A percentile compares a stretch with the other conserved stretches of the same genome.
Evolutionary conservation across 2,113 vertebrate species (phyloP).

Genomic region (Alethe castanea): DNA sequence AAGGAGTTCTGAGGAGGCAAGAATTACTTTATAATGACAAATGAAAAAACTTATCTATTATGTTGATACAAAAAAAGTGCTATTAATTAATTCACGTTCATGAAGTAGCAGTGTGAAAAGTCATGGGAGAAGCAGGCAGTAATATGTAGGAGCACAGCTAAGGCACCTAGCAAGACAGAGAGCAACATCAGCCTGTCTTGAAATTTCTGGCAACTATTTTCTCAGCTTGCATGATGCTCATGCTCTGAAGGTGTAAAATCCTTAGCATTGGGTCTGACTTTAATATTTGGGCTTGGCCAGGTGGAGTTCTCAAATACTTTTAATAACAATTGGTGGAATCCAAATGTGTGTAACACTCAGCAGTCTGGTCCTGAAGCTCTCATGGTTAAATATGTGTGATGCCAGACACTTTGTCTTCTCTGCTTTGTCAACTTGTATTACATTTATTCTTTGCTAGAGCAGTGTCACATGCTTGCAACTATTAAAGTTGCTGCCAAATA

Average conservation of each 20-base stretch:
- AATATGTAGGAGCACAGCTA: background rate
- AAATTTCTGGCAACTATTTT: background rate
- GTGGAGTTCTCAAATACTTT: background rate
- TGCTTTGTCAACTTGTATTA: background rate
- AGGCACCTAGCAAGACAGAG: background rate
- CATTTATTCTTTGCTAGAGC: background rate
- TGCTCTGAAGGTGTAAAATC: background rate
- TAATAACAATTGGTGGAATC: background rate
- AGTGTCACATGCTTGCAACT: background rate
- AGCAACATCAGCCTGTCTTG: background rate
- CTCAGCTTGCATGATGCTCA: background rate
- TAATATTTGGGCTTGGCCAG: background rate
- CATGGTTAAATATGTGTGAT: background rate
- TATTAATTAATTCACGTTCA: background rate
- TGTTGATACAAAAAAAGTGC: fast-evolving
- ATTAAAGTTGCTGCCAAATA: background rate
- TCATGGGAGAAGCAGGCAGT: background rate
- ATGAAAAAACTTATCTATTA: background rate
- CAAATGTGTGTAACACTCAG: background rate
- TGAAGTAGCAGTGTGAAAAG: background rate
- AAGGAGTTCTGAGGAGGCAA: background rate
- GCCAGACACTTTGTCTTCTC: background rate
- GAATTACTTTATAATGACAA: background rate
- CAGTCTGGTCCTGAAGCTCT: background rate
- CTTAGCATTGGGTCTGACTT: background rate